A percentile compares a stretch with the other conserved stretches of the same genome.
Conservation (phyloP, 2,113 vertebrate species). For the Tapirus terrestris region DNA sequence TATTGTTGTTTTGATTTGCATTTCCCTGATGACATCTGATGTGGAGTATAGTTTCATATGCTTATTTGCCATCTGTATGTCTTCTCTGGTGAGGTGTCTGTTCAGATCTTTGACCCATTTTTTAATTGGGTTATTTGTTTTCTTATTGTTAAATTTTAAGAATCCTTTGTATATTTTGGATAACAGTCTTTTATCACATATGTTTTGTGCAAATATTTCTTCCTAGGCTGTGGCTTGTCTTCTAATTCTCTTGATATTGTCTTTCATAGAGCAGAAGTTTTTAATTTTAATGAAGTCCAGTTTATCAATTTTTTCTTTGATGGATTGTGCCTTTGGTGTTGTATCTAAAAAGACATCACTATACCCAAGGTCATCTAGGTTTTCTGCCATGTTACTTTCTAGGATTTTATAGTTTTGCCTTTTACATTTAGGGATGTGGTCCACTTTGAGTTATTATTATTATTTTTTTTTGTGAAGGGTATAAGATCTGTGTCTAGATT, state of each 20-base stretch:
- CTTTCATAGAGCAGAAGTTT: not conserved
- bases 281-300: not conserved
- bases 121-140: not conserved
- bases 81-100: not conserved
- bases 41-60: not conserved
- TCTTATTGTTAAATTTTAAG: not conserved
- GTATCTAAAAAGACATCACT: not conserved
- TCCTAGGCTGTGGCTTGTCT: not conserved
- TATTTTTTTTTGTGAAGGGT: too few species aligned
- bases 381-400: not conserved
- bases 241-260: not conserved
- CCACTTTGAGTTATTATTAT: not conserved
- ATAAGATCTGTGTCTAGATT: not conserved
- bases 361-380: not conserved
- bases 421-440: not conserved
- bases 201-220: not conserved
- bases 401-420: not conserved
- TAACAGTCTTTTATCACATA: not conserved
- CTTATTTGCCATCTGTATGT: not conserved
- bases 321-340: not conserved
- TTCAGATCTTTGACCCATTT: not conserved
- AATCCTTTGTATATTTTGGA: not conserved
- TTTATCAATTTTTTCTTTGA: not conserved
- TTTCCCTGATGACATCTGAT: not conserved
- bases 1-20: not conserved